These are phyloP conservation scores for Oscheius sp. DNA, from an alignment of 2,888 invertebrate genomes.

Conservation along the genomic window DNA sequence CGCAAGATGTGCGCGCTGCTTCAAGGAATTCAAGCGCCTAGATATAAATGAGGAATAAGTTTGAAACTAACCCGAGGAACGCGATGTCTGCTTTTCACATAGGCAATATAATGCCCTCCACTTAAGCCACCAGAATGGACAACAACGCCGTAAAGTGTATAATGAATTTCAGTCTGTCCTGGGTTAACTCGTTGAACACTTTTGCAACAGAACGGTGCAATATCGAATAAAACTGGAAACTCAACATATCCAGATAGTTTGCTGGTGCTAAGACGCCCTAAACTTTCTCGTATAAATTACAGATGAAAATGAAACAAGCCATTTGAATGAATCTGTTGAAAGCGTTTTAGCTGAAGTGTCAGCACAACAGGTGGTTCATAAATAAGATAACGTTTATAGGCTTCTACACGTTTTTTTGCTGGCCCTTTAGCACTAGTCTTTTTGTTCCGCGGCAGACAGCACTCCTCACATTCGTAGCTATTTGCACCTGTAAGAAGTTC, in stretches of 20 bases:
- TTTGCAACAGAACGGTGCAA: conserved; percentile 84
- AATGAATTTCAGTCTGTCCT: conserved; percentile 75
- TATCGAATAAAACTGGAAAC: conserved; percentile 85
- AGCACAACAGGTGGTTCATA: conserved; percentile 90
- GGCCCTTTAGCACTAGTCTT: conserved; percentile 34
- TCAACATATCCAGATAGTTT: conserved; percentile 83
- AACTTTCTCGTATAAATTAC: background rate
- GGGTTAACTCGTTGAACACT: conserved; percentile 45
- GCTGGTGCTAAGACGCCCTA: conserved; percentile 75
- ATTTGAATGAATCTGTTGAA: conserved; percentile 78
- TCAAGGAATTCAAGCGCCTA: conserved; percentile 21
- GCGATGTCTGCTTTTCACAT: conserved; percentile 80
- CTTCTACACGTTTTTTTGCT: conserved; percentile 48
- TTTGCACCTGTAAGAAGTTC: conserved; percentile 80
- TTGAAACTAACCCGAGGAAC: conserved; percentile 31
- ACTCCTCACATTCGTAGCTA: conserved; percentile 89
- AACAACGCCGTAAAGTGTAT: conserved; percentile 91
- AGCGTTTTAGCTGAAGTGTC: conserved; percentile 92
- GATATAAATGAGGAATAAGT: no score
- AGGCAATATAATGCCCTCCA: conserved; percentile 91
- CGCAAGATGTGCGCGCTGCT: conserved; percentile 16
- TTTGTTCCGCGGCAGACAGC: conserved; percentile 71
- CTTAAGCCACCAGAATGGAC: conserved; percentile 91
- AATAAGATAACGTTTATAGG: conserved; percentile 75
- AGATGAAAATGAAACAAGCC: background rate